Conservation (phyloP, 1,140 invertebrate species). For the Cyclina sinensis region DNA sequence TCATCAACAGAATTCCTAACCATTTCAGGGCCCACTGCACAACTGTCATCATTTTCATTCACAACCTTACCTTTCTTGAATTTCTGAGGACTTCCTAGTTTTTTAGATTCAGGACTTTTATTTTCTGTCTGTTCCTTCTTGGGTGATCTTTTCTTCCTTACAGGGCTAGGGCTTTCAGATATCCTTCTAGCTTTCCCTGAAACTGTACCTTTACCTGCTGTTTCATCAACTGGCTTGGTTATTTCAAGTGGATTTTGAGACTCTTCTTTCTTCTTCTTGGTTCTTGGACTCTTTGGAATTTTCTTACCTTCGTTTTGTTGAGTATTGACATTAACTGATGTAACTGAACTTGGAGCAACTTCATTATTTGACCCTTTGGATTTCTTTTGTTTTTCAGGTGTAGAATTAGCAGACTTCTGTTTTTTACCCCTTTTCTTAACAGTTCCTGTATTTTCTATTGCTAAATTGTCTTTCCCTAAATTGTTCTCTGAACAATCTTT, state of each 20-base stretch:
- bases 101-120: conserved; percentile 9
- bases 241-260: background rate
- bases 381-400: background rate
- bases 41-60: background rate
- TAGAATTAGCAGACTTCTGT: background rate
- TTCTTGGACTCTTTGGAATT: background rate
- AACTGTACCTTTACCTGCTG: background rate
- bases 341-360: too few relatives aligned
- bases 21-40: background rate
- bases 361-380: background rate
- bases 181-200: background rate
- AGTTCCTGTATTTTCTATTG: background rate
- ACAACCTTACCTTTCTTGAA: background rate
- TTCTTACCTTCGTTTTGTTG: background rate
- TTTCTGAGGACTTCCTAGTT: background rate
- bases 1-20: background rate
- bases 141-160: conserved; percentile 5
- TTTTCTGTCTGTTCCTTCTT: background rate
- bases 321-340: background rate
- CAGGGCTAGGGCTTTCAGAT: conserved; percentile 40
- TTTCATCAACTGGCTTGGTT: background rate
- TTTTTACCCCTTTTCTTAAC: conserved; percentile 8
- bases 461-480: background rate
- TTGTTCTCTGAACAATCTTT: background rate
- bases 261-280: conserved; percentile 11